Percentiles rank a stretch among this genome's conserved stretches.
phyloP scores from a whole-genome alignment of 2,888 invertebrate genomes.

The Clitarchus hookeri region DNA sequence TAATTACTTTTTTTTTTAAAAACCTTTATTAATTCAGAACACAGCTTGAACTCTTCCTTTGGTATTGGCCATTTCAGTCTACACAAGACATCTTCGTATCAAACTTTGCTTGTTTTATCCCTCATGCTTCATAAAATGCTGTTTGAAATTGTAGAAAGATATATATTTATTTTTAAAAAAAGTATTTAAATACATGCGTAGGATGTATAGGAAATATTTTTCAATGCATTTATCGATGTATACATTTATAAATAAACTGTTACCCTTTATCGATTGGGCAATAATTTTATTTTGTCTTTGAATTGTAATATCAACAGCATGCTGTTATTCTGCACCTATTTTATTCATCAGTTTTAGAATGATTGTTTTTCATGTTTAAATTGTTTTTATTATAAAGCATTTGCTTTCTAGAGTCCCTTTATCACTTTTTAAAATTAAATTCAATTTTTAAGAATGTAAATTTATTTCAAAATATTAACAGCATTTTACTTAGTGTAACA shows the following conservation, averaged over 20 bases:
- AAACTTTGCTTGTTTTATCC: slow-evolving; percentile 1
- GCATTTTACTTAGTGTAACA: slow-evolving; percentile 15
- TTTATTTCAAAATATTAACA: slow-evolving; percentile 22
- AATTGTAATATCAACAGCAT: neutral
- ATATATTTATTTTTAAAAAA: slow-evolving; percentile 24
- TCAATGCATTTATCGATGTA: slow-evolving; percentile 24
- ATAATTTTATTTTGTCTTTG: neutral
- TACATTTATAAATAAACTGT: slow-evolving; percentile 21
- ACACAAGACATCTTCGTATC: neutral
- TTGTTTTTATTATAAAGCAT: neutral
- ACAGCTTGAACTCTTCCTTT: slow-evolving; percentile 6
- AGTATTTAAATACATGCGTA: slow-evolving; percentile 23
- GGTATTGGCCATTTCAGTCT: neutral
- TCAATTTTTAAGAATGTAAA: neutral
- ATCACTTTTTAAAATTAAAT: neutral
- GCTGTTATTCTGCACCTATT: slow-evolving; percentile 20
- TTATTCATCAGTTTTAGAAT: neutral
- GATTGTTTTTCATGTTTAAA: neutral
- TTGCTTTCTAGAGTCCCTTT: slow-evolving; percentile 12
- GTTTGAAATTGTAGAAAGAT: slow-evolving; percentile 26
- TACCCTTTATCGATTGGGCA: neutral
- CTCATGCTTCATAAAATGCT: slow-evolving; percentile 25
- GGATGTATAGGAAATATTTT: slow-evolving; percentile 19
- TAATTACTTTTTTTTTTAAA: neutral
- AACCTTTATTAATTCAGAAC: slow-evolving; percentile 23